Conservation (phyloP, 2,888 invertebrate genomes). For the Imbricaverruca yamaguchii region DNA sequence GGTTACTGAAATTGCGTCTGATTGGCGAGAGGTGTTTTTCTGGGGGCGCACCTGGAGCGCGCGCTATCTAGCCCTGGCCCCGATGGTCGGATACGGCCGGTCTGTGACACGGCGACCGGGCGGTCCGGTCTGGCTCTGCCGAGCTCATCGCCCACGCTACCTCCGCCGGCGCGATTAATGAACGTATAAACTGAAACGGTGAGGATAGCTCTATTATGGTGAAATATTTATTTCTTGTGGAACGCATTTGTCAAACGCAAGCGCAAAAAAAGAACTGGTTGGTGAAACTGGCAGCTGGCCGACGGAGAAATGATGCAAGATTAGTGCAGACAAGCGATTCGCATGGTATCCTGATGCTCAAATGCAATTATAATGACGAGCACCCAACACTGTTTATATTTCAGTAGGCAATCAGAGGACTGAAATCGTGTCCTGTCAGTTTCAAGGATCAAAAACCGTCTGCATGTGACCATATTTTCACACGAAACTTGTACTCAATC, state of each 20-base stretch:
- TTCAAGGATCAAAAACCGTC: no score
- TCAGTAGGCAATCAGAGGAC: no score
- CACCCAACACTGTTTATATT: no score
- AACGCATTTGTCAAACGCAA: conserved; percentile 16
- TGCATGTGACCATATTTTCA: no score
- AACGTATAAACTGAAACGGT: conserved; percentile 15
- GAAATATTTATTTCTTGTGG: conserved; percentile 11
- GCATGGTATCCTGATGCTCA: no score
- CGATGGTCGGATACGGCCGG: not conserved
- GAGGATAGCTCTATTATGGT: conserved; percentile 5
- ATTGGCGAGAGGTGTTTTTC: not conserved
- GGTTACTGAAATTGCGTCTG: not conserved
- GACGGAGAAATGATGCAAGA: conserved; percentile 26
- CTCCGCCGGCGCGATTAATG: not conserved
- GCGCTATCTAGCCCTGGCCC: not conserved
- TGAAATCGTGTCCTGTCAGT: no score
- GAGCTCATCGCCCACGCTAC: conserved; percentile 23
- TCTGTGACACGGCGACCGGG: not conserved
- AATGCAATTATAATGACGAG: no score
- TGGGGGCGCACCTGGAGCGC: not conserved
- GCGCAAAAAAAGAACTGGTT: not conserved
- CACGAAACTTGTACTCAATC: no score
- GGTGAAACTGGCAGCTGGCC: conserved; percentile 20
- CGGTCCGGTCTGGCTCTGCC: conserved; percentile 26
- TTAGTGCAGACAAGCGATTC: conserved; percentile 12